Conservation (phyloP, 37 sponge, comb jelly and placozoan species). For the Chondrilla cf. caribensis region DNA sequence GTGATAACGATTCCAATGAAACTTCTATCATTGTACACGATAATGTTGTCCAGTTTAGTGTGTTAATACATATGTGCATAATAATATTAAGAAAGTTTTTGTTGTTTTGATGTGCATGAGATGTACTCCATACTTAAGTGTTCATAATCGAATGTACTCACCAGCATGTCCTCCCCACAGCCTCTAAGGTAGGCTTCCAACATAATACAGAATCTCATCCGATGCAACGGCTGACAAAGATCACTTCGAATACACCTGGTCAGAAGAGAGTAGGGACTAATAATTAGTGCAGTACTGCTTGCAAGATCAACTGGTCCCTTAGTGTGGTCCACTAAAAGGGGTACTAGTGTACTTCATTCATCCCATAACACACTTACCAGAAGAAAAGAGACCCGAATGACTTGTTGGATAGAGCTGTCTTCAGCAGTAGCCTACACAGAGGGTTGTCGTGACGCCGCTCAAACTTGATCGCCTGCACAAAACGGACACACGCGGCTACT, state of each 20-base stretch:
- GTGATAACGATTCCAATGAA: too few relatives aligned
- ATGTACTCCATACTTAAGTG: too few relatives aligned
- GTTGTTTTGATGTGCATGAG: too few relatives aligned
- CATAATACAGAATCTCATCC: conserved; percentile 43
- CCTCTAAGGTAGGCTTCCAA: conserved; percentile 79
- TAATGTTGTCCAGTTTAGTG: too few relatives aligned
- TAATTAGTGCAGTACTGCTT: conserved; percentile 5
- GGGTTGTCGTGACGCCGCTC: conserved; percentile 80
- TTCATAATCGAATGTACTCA: too few relatives aligned
- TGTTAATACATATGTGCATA: too few relatives aligned
- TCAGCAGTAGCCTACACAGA: conserved; percentile 69
- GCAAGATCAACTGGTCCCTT: conserved; percentile 7
- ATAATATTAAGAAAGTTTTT: too few relatives aligned
- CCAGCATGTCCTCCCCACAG: conserved; percentile 76
- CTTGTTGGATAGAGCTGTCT: conserved; percentile 74
- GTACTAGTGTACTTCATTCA: too few relatives aligned
- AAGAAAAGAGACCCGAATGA: conserved; percentile 80
- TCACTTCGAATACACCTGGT: conserved; percentile 58
- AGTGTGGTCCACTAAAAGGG: too few relatives aligned
- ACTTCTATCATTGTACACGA: too few relatives aligned
- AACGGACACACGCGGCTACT: too few relatives aligned
- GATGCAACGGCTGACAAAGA: conserved; percentile 48
- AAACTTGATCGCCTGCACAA: conserved; percentile 78
- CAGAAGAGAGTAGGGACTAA: conserved; percentile 25
- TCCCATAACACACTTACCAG: conserved; percentile 68